Evolutionary conservation across 2,888 invertebrate species (phyloP).

Genomic region (Rapana venosa): DNA sequence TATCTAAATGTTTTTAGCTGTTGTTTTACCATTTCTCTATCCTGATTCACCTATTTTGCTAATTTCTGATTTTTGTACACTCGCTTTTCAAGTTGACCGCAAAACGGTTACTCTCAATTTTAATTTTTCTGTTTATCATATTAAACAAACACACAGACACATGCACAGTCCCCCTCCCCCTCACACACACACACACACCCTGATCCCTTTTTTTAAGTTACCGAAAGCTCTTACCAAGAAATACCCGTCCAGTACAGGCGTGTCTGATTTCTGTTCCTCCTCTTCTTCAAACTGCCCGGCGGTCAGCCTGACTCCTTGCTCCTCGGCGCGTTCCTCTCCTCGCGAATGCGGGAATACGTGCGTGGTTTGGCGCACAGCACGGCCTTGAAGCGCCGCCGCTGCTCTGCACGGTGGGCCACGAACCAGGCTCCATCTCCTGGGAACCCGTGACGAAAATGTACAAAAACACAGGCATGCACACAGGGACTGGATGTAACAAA

Average conservation of each 20-base stretch:
- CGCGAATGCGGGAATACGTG: constrained; percentile 73
- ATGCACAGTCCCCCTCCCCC: too few relatives aligned
- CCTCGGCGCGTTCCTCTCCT: constrained; percentile 70
- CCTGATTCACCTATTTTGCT: too few relatives aligned
- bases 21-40: too few relatives aligned
- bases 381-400: constrained; percentile 74
- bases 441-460: constrained; percentile 25
- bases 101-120: too few relatives aligned
- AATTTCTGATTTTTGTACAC: too few relatives aligned
- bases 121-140: too few relatives aligned
- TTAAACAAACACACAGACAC: too few relatives aligned
- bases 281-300: constrained; percentile 59
- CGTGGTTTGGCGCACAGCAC: constrained; percentile 74
- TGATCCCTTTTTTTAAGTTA: too few relatives aligned
- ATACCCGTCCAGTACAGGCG: constrained; percentile 74
- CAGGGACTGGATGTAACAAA: not conserved
- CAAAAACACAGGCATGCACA: not conserved
- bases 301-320: constrained; percentile 59
- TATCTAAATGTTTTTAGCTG: too few relatives aligned
- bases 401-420: constrained; percentile 74
- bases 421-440: constrained; percentile 76
- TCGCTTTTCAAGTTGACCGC: too few relatives aligned
- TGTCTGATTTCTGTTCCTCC: constrained; percentile 61
- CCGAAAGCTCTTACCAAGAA: constrained; percentile 68
- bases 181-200: too few relatives aligned